Evolutionary conservation across 1,140 invertebrate species (phyloP), one percentile per base, ranked within the genome.

Genomic region (Caenorhabditis tropicalis): DNA sequence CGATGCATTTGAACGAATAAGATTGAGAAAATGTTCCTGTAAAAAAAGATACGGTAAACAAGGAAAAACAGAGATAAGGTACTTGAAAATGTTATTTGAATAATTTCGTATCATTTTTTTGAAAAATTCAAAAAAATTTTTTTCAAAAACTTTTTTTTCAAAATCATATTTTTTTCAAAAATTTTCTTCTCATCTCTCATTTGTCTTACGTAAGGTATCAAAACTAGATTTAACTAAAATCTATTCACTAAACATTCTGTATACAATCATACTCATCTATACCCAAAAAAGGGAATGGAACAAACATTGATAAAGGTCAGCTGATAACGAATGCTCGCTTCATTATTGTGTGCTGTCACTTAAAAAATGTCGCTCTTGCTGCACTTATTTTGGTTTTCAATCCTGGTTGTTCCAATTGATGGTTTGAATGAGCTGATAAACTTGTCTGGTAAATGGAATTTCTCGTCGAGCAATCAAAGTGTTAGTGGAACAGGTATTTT

Each of bases 281-380:
- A 56, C 24, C 24, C 36, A n/a, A 19, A 74, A 74, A 74, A 33
- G n/a, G 21, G 36, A 43, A 39, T 10, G 21, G 9, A 74, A 74
- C 65, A 31, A 74, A 19, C 15, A 33, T 9, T 12, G 65, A 74
- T 74, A 74, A 74, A 24, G 65, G 65, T 39, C 65, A 74, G 29
- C n/a, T 74, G 65, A 74, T 24, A 74, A 74, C 65, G 9, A 19
- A 74, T 24, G 58, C 58, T 65, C 58, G 36, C 27, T 65, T n/a
- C n/a, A n/a, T 12, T 12, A 7, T 27, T 24, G 36, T n/a, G 10
- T 12, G 10, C 65, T 43, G 65, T 46, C 65, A 74, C 24, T 74
- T 36, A 65, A 74, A 74, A 46, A 74, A 27, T 10, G 65, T 46
- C 65, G 19, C 65, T 19, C 4, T 12, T 9, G 10, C n/a, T 24